These are phyloP conservation scores for Drosophila acutilabella DNA, from an alignment of 2,888 invertebrate species.

Conservation along the genomic window DNA sequence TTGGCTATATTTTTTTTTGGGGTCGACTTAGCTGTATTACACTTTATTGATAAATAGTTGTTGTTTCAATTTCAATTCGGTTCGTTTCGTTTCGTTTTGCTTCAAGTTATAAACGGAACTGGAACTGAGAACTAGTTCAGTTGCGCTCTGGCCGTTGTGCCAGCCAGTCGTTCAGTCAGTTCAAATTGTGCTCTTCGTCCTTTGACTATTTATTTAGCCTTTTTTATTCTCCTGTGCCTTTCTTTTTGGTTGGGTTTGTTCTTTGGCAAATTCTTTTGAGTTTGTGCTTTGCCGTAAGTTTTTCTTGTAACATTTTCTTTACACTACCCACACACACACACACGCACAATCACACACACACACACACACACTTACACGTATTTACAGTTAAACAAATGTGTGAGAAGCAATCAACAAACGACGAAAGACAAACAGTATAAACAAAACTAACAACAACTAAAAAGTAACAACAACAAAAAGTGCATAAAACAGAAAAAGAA, in stretches of 20 bases:
- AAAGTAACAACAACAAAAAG: slow-evolving; percentile 18
- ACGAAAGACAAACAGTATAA: slow-evolving; percentile 48
- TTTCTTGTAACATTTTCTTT: slow-evolving; percentile 6
- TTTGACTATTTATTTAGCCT: not conserved
- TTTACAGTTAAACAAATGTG: slow-evolving; percentile 41
- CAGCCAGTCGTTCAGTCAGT: slow-evolving; percentile 29
- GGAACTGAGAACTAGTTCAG: slow-evolving; percentile 47
- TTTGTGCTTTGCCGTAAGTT: slow-evolving; percentile 24
- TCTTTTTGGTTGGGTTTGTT: slow-evolving; percentile 26
- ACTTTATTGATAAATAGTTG: slow-evolving; percentile 33
- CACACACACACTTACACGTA: slow-evolving; percentile 5
- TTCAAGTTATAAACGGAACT: slow-evolving; percentile 10
- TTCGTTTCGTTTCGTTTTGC: slow-evolving; percentile 16
- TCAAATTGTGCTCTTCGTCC: slow-evolving; percentile 10
- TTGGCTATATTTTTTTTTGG: slow-evolving; percentile 24
- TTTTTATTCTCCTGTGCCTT: not conserved
- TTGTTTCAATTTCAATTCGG: slow-evolving; percentile 21
- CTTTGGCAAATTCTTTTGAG: slow-evolving; percentile 57
- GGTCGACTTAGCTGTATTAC: slow-evolving; percentile 44
- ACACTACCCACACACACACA: not conserved
- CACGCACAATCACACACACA: not conserved
- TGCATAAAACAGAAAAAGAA: slow-evolving; percentile 11
- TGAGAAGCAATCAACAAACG: slow-evolving; percentile 37
- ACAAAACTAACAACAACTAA: slow-evolving; percentile 21
- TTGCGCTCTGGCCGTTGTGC: slow-evolving; percentile 28